Percentiles rank a stretch among this genome's conserved stretches.
Evolutionary conservation across 2,888 invertebrate genomes (phyloP).

Genomic region (Pogonocherus hispidulus): DNA sequence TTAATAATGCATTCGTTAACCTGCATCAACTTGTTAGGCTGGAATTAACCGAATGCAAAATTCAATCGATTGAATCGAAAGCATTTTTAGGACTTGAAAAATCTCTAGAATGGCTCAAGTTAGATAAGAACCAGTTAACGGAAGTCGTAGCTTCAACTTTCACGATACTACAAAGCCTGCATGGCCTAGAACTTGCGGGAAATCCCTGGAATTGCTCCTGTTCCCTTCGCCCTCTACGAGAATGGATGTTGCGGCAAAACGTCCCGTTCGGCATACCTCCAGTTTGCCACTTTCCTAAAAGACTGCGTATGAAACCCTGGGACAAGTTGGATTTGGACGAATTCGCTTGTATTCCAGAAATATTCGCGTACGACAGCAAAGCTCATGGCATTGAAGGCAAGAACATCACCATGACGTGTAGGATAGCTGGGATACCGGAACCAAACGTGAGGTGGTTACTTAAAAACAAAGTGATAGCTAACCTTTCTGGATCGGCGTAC

Average conservation of each 20-base stretch:
- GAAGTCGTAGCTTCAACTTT: slow-evolving; percentile 78
- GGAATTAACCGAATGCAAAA: slow-evolving; percentile 81
- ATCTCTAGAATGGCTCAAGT: slow-evolving; percentile 81
- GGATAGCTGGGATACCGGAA: slow-evolving; percentile 78
- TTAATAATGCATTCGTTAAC: slow-evolving; percentile 77
- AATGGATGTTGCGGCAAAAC: slow-evolving; percentile 85
- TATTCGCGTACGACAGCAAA: slow-evolving; percentile 73
- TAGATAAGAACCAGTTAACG: slow-evolving; percentile 81
- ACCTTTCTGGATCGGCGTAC: slow-evolving; percentile 70
- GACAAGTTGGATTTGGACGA: slow-evolving; percentile 83
- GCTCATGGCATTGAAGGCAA: slow-evolving; percentile 79
- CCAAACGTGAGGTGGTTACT: slow-evolving; percentile 82
- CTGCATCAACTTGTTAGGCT: slow-evolving; percentile 80
- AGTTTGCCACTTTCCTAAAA: slow-evolving; percentile 77
- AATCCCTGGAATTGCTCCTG: slow-evolving; percentile 91
- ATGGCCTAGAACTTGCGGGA: slow-evolving; percentile 82
- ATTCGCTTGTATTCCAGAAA: slow-evolving; percentile 83
- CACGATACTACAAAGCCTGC: slow-evolving; percentile 77
- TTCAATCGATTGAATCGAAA: slow-evolving; percentile 77
- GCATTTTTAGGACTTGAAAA: slow-evolving; percentile 82
- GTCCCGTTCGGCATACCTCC: slow-evolving; percentile 82
- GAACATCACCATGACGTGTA: slow-evolving; percentile 81
- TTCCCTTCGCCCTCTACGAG: slow-evolving; percentile 78
- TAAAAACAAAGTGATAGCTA: slow-evolving; percentile 79
- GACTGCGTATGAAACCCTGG: slow-evolving; percentile 79